Evolutionary conservation across 2,888 invertebrate species (phyloP).

Genomic region (Norana najaformis): DNA sequence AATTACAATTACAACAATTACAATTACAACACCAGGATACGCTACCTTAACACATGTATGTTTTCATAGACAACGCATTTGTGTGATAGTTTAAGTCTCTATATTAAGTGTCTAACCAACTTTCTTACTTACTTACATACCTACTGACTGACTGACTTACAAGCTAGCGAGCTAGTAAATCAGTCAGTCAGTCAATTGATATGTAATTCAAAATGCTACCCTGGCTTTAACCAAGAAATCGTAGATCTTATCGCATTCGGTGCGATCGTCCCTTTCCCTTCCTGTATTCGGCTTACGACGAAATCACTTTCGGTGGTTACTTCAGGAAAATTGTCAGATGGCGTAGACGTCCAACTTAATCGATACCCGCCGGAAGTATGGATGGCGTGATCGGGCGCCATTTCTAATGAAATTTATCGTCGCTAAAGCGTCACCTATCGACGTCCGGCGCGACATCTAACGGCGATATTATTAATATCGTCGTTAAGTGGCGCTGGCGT

Average conservation of each 20-base stretch:
- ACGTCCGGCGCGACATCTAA: not conserved
- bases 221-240: no score
- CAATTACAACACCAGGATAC: no score
- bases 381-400: not conserved
- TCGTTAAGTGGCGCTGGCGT: not conserved
- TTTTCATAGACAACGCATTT: no score
- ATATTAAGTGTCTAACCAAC: no score
- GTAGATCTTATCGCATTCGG: not conserved
- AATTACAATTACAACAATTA: no score
- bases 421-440: not conserved
- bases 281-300: not conserved
- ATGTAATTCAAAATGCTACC: no score
- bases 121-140: no score
- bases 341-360: constrained; percentile 5
- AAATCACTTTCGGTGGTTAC: not conserved
- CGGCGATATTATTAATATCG: constrained; percentile 5
- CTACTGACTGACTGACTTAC: no score
- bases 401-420: not conserved
- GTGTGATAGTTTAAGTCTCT: no score
- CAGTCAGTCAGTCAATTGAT: no score
- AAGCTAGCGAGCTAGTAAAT: no score
- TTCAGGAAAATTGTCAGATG: not conserved
- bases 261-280: not conserved
- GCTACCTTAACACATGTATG: no score
- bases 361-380: not conserved